Conservation (phyloP, 2,113 vertebrate species). For the Gadus macrocephalus region DNA sequence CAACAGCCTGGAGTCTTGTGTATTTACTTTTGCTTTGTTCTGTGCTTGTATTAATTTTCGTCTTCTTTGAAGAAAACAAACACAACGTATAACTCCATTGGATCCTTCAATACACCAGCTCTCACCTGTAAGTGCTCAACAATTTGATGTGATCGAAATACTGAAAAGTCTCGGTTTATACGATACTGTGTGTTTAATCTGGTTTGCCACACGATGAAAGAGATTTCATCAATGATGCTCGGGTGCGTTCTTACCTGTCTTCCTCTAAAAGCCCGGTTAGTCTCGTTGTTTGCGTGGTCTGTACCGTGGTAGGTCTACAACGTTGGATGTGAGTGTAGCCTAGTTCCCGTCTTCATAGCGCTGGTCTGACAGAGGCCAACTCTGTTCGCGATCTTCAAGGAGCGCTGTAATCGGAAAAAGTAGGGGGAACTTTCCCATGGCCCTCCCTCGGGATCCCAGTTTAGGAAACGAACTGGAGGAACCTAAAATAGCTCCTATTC, state of each 20-base stretch:
- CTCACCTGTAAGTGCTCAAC: too few species aligned
- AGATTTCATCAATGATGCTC: too few species aligned
- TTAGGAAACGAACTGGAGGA: conserved; percentile 73
- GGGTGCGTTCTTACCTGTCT: background rate
- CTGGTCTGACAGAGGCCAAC: background rate
- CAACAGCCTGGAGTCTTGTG: too few species aligned
- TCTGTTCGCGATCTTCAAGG: conserved; percentile 37
- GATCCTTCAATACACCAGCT: too few species aligned
- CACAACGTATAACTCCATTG: too few species aligned
- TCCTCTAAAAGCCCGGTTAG: background rate
- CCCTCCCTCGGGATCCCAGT: conserved; percentile 70
- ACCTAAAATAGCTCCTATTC: conserved; percentile 40
- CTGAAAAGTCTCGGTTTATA: too few species aligned
- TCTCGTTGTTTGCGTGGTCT: conserved; percentile 28
- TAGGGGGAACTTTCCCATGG: conserved; percentile 70
- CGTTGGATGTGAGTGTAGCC: background rate
- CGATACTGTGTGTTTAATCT: too few species aligned
- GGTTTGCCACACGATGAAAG: too few species aligned
- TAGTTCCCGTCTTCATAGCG: background rate
- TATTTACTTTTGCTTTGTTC: too few species aligned
- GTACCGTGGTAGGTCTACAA: background rate
- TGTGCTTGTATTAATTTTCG: too few species aligned
- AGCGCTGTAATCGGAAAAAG: conserved; percentile 52
- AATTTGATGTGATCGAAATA: too few species aligned
- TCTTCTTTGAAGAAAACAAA: too few species aligned